Evolutionary conservation across 2,113 vertebrate genomes (phyloP).

Genomic region (Prionailurus viverrinus): DNA sequence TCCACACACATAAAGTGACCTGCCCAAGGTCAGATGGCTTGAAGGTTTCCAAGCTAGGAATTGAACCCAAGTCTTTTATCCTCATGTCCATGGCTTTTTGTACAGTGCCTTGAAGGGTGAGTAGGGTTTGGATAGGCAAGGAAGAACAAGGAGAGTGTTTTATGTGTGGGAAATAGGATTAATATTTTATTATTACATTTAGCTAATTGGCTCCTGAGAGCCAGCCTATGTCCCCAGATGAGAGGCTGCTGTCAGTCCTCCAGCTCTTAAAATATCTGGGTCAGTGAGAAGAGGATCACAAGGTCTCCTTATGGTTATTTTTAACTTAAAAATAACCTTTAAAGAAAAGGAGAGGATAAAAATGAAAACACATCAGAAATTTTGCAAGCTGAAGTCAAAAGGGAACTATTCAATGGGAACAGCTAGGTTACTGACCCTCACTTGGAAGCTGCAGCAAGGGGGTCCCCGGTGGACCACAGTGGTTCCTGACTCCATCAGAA

Average conservation of each 20-base stretch:
- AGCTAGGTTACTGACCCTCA: background rate
- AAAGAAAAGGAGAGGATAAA: slow-evolving; percentile 59
- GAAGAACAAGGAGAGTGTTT: background rate
- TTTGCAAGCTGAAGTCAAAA: slow-evolving; percentile 51
- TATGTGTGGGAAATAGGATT: slow-evolving; percentile 37
- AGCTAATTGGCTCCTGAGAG: slow-evolving; percentile 63
- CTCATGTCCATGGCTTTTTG: background rate
- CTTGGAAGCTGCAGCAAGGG: background rate
- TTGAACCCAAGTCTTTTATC: background rate
- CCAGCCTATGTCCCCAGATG: slow-evolving; percentile 35
- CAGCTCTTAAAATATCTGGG: slow-evolving; percentile 78
- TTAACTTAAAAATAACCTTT: slow-evolving; percentile 69
- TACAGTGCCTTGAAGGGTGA: background rate
- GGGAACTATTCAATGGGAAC: background rate
- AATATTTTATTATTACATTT: slow-evolving; percentile 76
- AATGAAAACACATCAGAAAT: slow-evolving; percentile 32
- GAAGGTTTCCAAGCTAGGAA: background rate
- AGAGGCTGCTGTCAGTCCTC: slow-evolving; percentile 54
- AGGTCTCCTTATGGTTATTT: slow-evolving; percentile 75
- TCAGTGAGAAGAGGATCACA: slow-evolving; percentile 73
- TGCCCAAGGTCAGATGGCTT: background rate
- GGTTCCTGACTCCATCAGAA: background rate
- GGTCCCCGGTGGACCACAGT: background rate
- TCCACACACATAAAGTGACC: background rate
- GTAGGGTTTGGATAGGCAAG: background rate